These are phyloP conservation scores for Microcebus lehilahytsara DNA, from an alignment of 2,113 vertebrate genomes.

Conservation along the genomic window DNA sequence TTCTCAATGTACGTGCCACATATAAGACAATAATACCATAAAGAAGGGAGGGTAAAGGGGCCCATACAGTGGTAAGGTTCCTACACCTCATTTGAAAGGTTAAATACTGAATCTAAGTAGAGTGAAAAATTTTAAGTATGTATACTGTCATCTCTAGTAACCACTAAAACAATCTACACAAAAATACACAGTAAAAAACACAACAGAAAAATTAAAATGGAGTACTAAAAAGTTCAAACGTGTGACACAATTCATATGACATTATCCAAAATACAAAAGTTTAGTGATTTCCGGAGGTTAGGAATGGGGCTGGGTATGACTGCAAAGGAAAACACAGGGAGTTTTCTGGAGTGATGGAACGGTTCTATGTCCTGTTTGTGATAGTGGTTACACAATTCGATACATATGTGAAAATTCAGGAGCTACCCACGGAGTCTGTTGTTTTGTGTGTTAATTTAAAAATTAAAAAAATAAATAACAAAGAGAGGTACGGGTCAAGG, in stretches of 20 bases:
- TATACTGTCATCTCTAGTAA: neutral
- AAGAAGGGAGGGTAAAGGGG: neutral
- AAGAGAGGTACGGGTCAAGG: neutral
- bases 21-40: neutral
- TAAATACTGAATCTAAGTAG: neutral
- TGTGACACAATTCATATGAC: neutral
- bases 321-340: neutral
- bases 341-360: neutral
- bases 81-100: neutral
- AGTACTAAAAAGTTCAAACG: neutral
- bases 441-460: neutral
- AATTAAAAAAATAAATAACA: neutral
- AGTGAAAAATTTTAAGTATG: neutral
- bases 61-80: neutral
- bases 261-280: neutral
- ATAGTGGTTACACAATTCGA: neutral
- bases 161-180: neutral
- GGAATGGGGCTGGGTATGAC: no score
- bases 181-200: neutral
- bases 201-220: neutral
- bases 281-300: neutral
- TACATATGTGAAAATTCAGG: neutral
- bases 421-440: neutral
- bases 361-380: neutral
- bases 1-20: neutral